Conservation (phyloP, 2,113 vertebrate genomes). For the Pagrus major region DNA sequence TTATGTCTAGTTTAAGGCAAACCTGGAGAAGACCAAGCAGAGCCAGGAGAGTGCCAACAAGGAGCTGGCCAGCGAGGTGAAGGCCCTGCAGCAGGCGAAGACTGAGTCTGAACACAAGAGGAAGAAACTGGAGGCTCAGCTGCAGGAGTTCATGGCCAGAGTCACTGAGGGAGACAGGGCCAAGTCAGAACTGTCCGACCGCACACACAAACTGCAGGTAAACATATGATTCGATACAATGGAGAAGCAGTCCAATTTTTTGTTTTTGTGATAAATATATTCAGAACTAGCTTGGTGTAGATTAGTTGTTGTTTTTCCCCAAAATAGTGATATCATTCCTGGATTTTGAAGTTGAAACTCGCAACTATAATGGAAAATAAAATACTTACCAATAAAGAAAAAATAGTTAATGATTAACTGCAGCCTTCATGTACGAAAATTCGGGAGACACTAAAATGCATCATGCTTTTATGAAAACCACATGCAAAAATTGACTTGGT, state of each 20-base stretch:
- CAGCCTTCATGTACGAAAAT: too few relatives aligned
- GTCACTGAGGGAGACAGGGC: conserved; percentile 90
- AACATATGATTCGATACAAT: background rate
- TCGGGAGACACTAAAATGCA: too few relatives aligned
- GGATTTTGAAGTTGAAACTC: background rate
- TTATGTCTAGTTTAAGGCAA: conserved; percentile 90
- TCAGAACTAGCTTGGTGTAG: too few relatives aligned
- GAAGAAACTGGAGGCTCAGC: conserved; percentile 95
- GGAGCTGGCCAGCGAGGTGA: conserved; percentile 93
- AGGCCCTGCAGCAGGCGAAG: conserved; percentile 94
- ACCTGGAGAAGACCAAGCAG: conserved; percentile 98
- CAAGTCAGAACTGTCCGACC: conserved; percentile 90
- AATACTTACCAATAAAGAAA: too few relatives aligned
- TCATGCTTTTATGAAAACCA: too few relatives aligned
- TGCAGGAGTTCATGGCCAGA: conserved; percentile 93
- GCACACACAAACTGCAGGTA: conserved; percentile 94
- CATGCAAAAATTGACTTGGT: too few relatives aligned
- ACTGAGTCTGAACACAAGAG: conserved; percentile 95
- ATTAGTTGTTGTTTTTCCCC: background rate
- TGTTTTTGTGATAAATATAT: background rate
- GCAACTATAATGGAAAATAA: background rate
- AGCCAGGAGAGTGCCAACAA: conserved; percentile 95
- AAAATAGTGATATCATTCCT: too few relatives aligned
- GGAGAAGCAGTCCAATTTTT: too few relatives aligned
- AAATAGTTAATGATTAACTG: too few relatives aligned